Conservation (phyloP, 2,797 vertebrate genomes). For the Anisognathus igniventris region DNA sequence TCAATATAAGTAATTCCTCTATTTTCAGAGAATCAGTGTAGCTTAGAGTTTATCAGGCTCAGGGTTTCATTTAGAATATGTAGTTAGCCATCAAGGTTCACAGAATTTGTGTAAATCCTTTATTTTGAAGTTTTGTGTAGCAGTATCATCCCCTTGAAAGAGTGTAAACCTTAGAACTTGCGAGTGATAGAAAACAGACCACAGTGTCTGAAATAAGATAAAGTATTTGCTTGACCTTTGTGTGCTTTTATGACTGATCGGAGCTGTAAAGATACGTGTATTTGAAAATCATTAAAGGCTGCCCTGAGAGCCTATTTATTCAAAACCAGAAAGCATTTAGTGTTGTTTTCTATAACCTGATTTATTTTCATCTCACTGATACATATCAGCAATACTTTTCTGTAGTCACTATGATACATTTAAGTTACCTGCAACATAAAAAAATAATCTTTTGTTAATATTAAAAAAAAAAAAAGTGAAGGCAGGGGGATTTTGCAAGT, state of each 20-base stretch:
- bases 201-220: conserved; percentile 55
- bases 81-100: not conserved
- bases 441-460: not conserved
- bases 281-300: conserved; percentile 41
- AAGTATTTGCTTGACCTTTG: conserved; percentile 66
- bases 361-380: not conserved
- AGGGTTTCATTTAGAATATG: not conserved
- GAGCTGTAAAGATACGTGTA: conserved; percentile 22
- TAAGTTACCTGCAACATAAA: not conserved
- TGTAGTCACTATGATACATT: not conserved
- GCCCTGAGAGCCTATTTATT: not conserved
- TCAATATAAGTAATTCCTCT: not conserved
- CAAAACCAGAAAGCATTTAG: not conserved
- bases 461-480: not conserved
- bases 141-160: conserved; percentile 23
- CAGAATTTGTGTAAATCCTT: conserved; percentile 37
- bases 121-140: conserved; percentile 44
- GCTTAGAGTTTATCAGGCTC: not conserved
- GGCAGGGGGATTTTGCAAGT: not conserved
- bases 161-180: conserved; percentile 61
- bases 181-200: conserved; percentile 65
- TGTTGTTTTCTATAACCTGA: not conserved
- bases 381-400: not conserved
- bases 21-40: not conserved
- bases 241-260: conserved; percentile 29